Conservation (phyloP, 2,113 vertebrate species). For the Pomatostomus ruficeps region DNA sequence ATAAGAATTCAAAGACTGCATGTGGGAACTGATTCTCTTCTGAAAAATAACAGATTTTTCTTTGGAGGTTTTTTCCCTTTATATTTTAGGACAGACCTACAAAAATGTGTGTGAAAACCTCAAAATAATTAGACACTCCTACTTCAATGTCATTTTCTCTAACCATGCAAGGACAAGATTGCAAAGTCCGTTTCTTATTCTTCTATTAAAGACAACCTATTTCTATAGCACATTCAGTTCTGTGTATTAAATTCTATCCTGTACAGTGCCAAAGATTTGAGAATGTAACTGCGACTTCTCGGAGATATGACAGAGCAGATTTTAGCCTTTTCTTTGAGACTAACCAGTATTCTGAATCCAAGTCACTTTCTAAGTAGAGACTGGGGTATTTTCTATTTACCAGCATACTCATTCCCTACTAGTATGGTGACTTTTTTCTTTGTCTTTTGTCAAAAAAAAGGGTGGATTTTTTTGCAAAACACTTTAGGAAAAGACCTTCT, state of each 20-base stretch:
- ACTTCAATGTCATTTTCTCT: neutral
- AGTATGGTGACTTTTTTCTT: neutral
- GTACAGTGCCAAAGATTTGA: neutral
- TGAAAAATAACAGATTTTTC: neutral
- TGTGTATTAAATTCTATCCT: neutral
- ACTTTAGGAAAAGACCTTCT: neutral
- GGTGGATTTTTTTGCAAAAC: neutral
- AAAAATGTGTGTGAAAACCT: neutral
- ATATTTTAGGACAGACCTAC: neutral
- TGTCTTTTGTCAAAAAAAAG: neutral
- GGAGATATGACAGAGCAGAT: neutral
- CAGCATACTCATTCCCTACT: neutral
- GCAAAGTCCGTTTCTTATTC: neutral
- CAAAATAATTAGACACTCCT: neutral
- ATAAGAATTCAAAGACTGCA: neutral
- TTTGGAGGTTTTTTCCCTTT: neutral
- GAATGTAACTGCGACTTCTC: neutral
- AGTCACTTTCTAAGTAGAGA: neutral
- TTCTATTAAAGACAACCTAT: neutral
- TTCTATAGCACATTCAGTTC: neutral
- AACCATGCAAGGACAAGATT: neutral
- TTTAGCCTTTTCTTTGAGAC: neutral
- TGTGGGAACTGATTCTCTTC: neutral
- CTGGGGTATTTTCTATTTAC: neutral
- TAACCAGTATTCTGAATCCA: neutral